Percentiles rank a stretch among this genome's conserved stretches.
Conservation (phyloP, 2,113 vertebrate species). For the pig (Sus scrofa) region T2T-Sscrofa CM000819.6:813001-813500, state of each 20-base stretch:
- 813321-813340: background rate
- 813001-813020: background rate
- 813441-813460: fast-evolving
- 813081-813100: background rate
- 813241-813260: background rate
- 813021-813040: background rate
- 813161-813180: fast-evolving
- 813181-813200: background rate
- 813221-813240: fast-evolving
- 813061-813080: background rate
- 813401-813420: background rate
- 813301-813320: no score
- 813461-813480: background rate
- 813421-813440: background rate
- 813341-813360: no score
- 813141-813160: no score
- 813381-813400: background rate
- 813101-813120: background rate
- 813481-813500: background rate
- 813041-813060: background rate
- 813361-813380: background rate
- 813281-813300: no score
- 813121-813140: background rate
- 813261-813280: background rate
- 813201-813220: background rate